Evolutionary conservation across 1,140 invertebrate genomes (phyloP).

Genomic region (Drosophila micromelanica): DNA sequence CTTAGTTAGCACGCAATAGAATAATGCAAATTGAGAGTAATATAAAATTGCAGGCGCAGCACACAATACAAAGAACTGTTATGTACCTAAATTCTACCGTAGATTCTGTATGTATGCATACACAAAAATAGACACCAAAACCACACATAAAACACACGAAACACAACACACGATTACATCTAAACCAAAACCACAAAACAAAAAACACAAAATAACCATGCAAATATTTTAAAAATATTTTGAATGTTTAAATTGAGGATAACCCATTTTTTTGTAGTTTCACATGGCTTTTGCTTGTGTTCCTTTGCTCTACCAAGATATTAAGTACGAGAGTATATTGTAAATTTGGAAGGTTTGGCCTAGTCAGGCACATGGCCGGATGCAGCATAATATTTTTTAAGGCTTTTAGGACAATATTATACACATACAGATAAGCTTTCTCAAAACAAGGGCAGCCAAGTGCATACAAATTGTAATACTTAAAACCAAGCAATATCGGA

Average conservation of each 20-base stretch:
- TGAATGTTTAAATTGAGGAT: constrained; percentile 53
- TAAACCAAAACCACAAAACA: constrained; percentile 34
- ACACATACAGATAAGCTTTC: constrained; percentile 52
- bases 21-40: constrained; percentile 23
- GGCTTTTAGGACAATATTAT: constrained; percentile 81
- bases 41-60: constrained; percentile 16
- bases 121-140: constrained; percentile 30
- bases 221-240: constrained; percentile 52
- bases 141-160: constrained; percentile 10
- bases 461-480: constrained; percentile 43
- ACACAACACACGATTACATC: constrained; percentile 14
- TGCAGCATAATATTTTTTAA: constrained; percentile 69
- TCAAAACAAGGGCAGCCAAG: constrained; percentile 24
- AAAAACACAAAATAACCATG: constrained; percentile 30
- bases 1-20: constrained; percentile 41
- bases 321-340: constrained; percentile 55
- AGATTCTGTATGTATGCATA: constrained; percentile 31
- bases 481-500: constrained; percentile 32
- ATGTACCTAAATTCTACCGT: constrained; percentile 52
- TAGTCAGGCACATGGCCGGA: constrained; percentile 11
- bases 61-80: constrained; percentile 47
- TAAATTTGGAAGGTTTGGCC: constrained; percentile 32
- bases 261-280: constrained; percentile 55
- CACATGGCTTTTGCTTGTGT: constrained; percentile 75
- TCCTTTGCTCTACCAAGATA: constrained; percentile 69